Evolutionary conservation across 2,888 invertebrate species (phyloP), one percentile per base, ranked within the genome.

Genomic region (Aporophyla nigra): DNA sequence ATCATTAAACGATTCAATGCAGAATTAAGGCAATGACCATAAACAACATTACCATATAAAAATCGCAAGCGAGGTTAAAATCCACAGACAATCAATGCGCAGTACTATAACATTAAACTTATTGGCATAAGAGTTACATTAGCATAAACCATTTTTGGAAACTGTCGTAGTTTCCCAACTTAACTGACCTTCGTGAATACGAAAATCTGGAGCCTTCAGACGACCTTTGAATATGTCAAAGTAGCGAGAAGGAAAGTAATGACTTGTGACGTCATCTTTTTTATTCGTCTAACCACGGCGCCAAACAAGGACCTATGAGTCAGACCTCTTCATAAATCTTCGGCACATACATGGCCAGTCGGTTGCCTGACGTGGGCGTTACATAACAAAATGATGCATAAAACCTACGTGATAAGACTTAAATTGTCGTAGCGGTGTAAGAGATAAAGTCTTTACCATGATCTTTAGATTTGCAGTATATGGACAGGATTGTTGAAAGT

Each of bases 221-320:
- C 74, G 73, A 83, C 79, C 79, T 81, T 85, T 72, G 49, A 53
- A 74, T 72, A 80, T 81, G 78, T 80, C 82, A 73, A 46, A 84
- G 56, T 43, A 63, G 7, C 43, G 74, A 80, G 75, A 87, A 78
- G 74, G 89, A 89, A 88, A 89, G 89, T 87, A 53, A 19, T n/a
- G 46, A 33, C 12, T 33, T 74, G 56, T 89, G 88, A 88, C 85
- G 83, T 84, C 83, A 88, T 61, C 5, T 14, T 5, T 53, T 68
- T 33, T 58, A 69, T 70, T 67, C 53, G 67, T 86, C 82, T 87
- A 85, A 79, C 67, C 76, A 62, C 54, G 24, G 10, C 54, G 66
- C 87, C 85, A 65, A 78, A 86, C 76, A 84, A 86, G 87, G 86
- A 77, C 56, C 16, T 62, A 65, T 87, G 88, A 88, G 43, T 88